phyloP scores from a whole-genome alignment of 2,888 invertebrate genomes.

The Epirrhoe tristata region DNA sequence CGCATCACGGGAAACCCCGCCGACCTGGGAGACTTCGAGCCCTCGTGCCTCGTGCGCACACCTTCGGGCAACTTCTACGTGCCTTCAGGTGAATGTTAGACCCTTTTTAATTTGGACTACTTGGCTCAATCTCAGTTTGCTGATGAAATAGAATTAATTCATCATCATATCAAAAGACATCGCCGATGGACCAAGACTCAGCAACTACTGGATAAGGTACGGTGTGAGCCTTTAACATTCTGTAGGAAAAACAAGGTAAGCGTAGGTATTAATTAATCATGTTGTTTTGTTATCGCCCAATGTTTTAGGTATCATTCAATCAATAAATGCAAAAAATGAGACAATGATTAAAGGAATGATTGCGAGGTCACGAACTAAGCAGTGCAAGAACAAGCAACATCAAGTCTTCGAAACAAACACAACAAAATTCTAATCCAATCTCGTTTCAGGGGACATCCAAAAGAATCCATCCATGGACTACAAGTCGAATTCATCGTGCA shows the following conservation, averaged over 20 bases:
- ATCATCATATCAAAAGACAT: too few species aligned
- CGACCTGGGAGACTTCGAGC: constrained; percentile 92
- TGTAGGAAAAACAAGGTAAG: too few species aligned
- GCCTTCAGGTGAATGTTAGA: constrained; percentile 88
- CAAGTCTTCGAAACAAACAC: background rate
- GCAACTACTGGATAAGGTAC: too few species aligned
- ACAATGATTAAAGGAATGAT: too few species aligned
- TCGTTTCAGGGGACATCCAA: constrained; percentile 90
- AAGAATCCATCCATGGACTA: constrained; percentile 96
- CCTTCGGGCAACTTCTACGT: constrained; percentile 97
- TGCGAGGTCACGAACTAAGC: too few species aligned
- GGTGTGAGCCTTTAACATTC: too few species aligned
- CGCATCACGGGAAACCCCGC: constrained; percentile 93
- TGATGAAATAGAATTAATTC: constrained; percentile 4
- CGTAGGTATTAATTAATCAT: too few species aligned
- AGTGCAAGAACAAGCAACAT: too few species aligned
- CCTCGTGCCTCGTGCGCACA: constrained; percentile 95
- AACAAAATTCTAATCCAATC: background rate
- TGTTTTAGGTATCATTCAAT: too few species aligned
- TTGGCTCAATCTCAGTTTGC: constrained; percentile 4
- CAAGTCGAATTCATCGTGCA: constrained; percentile 94
- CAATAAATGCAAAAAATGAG: too few species aligned
- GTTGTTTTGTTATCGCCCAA: too few species aligned
- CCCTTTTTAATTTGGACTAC: constrained; percentile 41
- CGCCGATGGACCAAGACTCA: too few species aligned